Conservation (phyloP, 1,140 invertebrate species). For the Rhyacophila brunnea region DNA sequence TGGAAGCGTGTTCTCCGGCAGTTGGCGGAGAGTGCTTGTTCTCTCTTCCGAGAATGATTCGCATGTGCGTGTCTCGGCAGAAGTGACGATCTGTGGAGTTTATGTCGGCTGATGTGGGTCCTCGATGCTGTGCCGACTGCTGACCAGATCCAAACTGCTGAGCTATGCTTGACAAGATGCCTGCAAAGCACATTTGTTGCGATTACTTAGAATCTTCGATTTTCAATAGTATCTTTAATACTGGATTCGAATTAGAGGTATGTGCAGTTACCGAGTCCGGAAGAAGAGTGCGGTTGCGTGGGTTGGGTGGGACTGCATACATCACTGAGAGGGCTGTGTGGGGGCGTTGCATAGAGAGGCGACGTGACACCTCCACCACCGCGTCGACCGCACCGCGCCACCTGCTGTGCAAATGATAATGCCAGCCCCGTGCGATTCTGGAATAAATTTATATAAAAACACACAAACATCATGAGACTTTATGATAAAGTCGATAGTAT, state of each 20-base stretch:
- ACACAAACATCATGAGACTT: too few species aligned
- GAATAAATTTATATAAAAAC: too few species aligned
- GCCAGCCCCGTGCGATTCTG: slow-evolving; percentile 40
- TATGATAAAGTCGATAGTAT: too few species aligned
- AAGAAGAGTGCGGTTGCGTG: neutral
- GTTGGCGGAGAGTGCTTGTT: slow-evolving; percentile 45
- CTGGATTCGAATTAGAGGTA: neutral
- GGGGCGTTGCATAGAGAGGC: slow-evolving; percentile 81
- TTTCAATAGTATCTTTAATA: neutral
- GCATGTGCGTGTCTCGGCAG: slow-evolving; percentile 85
- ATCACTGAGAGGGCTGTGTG: slow-evolving; percentile 78
- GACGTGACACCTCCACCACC: slow-evolving; percentile 43
- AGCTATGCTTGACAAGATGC: slow-evolving; percentile 20
- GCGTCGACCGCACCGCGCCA: slow-evolving; percentile 44
- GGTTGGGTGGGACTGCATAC: slow-evolving; percentile 52
- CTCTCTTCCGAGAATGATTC: slow-evolving; percentile 76
- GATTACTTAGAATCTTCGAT: neutral
- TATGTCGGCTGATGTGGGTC: neutral
- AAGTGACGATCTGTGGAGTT: slow-evolving; percentile 65
- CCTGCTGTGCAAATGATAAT: slow-evolving; percentile 51
- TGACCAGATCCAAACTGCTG: slow-evolving; percentile 6
- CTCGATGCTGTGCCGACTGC: neutral
- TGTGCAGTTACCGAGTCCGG: neutral
- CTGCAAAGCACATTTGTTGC: too few species aligned
- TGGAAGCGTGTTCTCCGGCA: slow-evolving; percentile 36